phyloP scores from a whole-genome alignment of 2,888 invertebrate genomes.

The Glyphotaelius pellucidus region DNA sequence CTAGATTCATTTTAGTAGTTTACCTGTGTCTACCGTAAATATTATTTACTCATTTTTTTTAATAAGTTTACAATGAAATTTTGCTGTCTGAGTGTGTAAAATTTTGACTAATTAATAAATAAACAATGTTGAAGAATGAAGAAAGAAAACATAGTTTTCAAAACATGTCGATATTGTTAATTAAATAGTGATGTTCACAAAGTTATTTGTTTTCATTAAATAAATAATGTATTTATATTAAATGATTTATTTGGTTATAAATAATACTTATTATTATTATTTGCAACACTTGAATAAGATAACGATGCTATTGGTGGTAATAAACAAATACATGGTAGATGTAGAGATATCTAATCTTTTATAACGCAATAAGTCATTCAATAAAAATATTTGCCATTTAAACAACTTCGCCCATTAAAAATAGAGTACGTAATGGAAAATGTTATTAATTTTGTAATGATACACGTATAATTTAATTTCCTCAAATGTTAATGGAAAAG shows the following conservation, averaged over 20 bases:
- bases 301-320: neutral
- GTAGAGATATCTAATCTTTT: neutral
- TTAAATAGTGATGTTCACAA: no score
- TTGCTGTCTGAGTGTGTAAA: neutral
- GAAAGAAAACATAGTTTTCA: no score
- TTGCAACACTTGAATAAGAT: neutral
- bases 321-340: neutral
- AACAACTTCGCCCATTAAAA: neutral
- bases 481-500: neutral
- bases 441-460: neutral
- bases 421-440: neutral
- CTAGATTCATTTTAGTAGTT: neutral
- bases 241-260: neutral
- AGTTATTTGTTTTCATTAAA: no score
- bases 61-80: neutral
- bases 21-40: neutral
- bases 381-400: neutral
- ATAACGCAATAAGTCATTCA: neutral
- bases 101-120: neutral
- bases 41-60: neutral
- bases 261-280: neutral
- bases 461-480: neutral
- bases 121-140: no score
- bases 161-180: no score
- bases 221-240: neutral